Evolutionary conservation across 2,888 invertebrate genomes (phyloP).

Genomic region (Imbricaverruca yamaguchii): DNA sequence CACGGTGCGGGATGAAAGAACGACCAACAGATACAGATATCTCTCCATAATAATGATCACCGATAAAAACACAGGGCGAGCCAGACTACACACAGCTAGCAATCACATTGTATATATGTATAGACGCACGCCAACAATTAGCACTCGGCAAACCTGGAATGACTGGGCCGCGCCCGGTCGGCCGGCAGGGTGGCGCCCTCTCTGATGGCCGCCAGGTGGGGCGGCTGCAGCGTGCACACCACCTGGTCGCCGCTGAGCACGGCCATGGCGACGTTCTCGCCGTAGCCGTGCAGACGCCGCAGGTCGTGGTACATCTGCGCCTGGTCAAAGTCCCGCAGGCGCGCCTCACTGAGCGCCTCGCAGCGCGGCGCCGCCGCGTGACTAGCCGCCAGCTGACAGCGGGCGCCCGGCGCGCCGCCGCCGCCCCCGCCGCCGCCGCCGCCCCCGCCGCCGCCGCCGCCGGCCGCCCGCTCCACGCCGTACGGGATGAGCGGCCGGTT

Average conservation of each 20-base stretch:
- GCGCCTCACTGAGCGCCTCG: slow-evolving; percentile 29
- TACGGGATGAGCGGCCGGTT: slow-evolving; percentile 51
- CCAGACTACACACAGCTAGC: slow-evolving; percentile 16
- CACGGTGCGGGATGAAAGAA: slow-evolving; percentile 18
- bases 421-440: slow-evolving; percentile 17
- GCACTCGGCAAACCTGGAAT: slow-evolving; percentile 19
- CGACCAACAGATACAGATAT: not conserved
- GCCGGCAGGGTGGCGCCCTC: slow-evolving; percentile 7
- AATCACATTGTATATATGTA: slow-evolving; percentile 17
- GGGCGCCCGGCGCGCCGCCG: slow-evolving; percentile 22
- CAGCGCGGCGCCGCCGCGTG: slow-evolving; percentile 17
- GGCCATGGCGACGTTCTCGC: slow-evolving; percentile 26
- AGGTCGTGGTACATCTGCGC: slow-evolving; percentile 32
- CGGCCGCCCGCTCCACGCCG: not conserved
- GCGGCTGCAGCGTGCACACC: slow-evolving; percentile 32
- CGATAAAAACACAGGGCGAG: slow-evolving; percentile 7
- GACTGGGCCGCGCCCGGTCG: slow-evolving; percentile 11
- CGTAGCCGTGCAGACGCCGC: slow-evolving; percentile 28
- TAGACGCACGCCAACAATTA: not conserved
- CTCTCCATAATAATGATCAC: not conserved
- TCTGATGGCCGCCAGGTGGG: slow-evolving; percentile 10
- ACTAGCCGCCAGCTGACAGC: not conserved
- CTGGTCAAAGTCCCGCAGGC: slow-evolving; percentile 32
- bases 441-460: slow-evolving; percentile 18
- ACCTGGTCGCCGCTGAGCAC: slow-evolving; percentile 33